Base-by-base conservation (phyloP, 2,113 vertebrate genomes). In the Cettia cetti region DNA sequence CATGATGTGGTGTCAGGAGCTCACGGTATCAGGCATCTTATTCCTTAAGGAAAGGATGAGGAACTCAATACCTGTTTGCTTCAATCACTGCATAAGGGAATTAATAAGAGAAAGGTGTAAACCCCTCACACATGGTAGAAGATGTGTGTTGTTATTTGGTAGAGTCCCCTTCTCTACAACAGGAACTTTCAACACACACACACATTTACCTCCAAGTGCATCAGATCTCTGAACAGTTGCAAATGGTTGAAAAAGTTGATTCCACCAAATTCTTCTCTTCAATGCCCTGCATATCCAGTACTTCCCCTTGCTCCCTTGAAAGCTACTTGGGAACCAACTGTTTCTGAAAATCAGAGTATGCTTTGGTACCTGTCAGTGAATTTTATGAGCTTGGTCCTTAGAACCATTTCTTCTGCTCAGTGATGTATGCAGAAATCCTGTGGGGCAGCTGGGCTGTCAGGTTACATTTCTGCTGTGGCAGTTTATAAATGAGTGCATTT, bases 401-500 rank as follows among this genome's bases (percentile, higher is more conserved):
- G 30, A 54, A 82, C 9, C 6, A 33, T 82, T 88, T 92, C 69
- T 83, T 65, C 60, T 79, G 71, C 85, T 92, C 88, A 93, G 61
- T 75, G 68, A 45, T 82, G 37, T 84, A 50, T 70, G 35, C 17
- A 81, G 61, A 61, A 64, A 54, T 92, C 76, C 72, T 92, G 9
- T 47, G 68, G 89, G 92, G 84, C 49, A 86, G 66, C 79, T 84
- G 59, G 57, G 35, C 40, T 93, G 92, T 91, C 96, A 93, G 57
- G n/a, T 82, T 94, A 54, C 2, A 14, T 95, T 95, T 93, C 79
- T 91, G 54, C 87, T 21, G 28, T 90, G 90, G 69, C 84, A 91
- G 44, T 93, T 90, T 61, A 75, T 95, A 96, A 96, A 94, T 93
- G 95, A 96, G 76, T 65, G 27, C 76, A 88, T 96, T 97, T 93